These are phyloP conservation scores for Coleophora flavipennella DNA, from an alignment of 2,888 invertebrate species.

Conservation along the genomic window DNA sequence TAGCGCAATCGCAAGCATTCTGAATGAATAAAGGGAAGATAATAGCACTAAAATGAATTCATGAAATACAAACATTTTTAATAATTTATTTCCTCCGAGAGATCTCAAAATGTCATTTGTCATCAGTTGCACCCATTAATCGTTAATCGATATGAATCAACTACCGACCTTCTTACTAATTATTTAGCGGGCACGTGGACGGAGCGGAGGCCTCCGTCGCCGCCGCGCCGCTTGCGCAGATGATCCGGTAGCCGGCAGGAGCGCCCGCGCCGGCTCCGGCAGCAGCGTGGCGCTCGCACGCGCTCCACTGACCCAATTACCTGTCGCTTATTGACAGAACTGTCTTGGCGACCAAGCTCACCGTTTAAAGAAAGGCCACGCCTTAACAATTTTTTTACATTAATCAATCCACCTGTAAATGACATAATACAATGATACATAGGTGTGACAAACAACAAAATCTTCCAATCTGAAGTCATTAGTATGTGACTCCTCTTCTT, in stretches of 20 bases:
- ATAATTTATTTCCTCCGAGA: too few species aligned
- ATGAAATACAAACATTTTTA: too few species aligned
- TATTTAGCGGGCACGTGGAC: too few species aligned
- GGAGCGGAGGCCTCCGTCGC: too few species aligned
- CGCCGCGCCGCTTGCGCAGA: not conserved
- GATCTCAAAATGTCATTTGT: not conserved
- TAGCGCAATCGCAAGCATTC: too few species aligned
- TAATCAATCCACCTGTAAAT: not conserved
- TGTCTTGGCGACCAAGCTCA: constrained; percentile 57
- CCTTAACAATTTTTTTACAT: constrained; percentile 18
- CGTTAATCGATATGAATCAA: not conserved
- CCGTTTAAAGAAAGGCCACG: constrained; percentile 37
- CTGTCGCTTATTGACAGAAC: constrained; percentile 61
- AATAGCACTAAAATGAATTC: not conserved
- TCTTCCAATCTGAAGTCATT: too few species aligned
- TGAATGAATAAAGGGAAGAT: too few species aligned
- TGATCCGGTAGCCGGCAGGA: constrained; percentile 1
- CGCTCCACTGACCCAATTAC: constrained; percentile 65
- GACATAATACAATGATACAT: too few species aligned
- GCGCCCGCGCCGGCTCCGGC: not conserved
- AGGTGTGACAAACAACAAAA: too few species aligned
- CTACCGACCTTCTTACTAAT: not conserved
- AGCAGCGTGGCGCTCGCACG: constrained; percentile 4
- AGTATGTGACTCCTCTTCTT: too few species aligned
- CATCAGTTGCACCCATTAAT: not conserved